These are phyloP conservation scores for Melopsittacus undulatus DNA, from an alignment of 2,797 vertebrate genomes.

Conservation along the genomic window DNA sequence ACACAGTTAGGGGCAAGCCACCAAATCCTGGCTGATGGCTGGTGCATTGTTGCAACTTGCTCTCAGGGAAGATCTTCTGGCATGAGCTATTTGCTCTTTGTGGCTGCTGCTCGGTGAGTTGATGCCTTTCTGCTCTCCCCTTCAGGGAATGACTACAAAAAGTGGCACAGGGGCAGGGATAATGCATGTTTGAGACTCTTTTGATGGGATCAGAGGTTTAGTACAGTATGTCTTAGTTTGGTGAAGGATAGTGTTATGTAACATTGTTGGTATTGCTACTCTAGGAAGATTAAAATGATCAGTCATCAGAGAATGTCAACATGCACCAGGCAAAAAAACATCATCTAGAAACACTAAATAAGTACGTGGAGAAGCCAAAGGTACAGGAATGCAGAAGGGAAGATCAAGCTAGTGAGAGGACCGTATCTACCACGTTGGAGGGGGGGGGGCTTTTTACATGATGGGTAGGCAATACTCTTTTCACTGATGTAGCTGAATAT, in stretches of 20 bases:
- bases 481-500: background rate
- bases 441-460: background rate
- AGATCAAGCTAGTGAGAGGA: background rate
- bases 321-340: no score
- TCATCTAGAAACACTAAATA: background rate
- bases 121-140: background rate
- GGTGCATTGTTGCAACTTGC: fast-evolving
- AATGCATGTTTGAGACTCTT: background rate
- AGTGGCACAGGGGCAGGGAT: background rate
- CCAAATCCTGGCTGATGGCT: background rate
- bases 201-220: background rate
- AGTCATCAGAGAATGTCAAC: background rate
- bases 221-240: background rate
- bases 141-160: background rate
- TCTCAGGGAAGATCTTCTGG: background rate
- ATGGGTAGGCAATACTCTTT: background rate
- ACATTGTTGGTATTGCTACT: background rate
- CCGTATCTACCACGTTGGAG: no score
- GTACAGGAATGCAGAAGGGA: background rate
- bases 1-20: background rate
- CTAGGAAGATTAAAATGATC: background rate
- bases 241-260: background rate
- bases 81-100: background rate
- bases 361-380: background rate
- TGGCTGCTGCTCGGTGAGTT: background rate